Percentiles rank a stretch among this genome's conserved stretches.
Conservation (phyloP, 2,888 invertebrate genomes). For the Agrotis ipsilon region DNA sequence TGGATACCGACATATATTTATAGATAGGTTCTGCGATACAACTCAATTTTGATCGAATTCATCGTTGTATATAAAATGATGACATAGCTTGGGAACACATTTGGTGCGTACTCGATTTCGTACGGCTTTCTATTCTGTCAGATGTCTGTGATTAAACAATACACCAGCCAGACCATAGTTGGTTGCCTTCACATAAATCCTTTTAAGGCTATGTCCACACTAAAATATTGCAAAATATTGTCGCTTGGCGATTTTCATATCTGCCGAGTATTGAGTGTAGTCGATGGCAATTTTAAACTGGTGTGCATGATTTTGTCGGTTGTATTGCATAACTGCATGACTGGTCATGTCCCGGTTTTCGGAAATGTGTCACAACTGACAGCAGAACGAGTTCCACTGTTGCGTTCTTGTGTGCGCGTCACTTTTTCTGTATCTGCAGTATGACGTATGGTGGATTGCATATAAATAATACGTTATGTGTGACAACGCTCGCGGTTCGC, state of each 20-base stretch:
- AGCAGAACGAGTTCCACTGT: constrained; percentile 68
- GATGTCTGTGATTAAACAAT: constrained; percentile 42
- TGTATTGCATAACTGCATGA: constrained; percentile 68
- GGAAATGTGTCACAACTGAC: constrained; percentile 69
- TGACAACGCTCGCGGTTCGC: constrained; percentile 66
- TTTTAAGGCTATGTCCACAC: constrained; percentile 59
- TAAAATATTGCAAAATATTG: constrained; percentile 61
- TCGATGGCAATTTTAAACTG: constrained; percentile 65
- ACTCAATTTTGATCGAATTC: constrained; percentile 7
- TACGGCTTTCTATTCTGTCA: constrained; percentile 41
- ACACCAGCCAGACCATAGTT: constrained; percentile 35
- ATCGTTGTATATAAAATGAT: background rate
- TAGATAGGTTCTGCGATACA: background rate
- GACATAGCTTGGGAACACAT: background rate
- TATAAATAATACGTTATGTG: constrained; percentile 78
- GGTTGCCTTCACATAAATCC: constrained; percentile 59
- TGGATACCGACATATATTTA: background rate
- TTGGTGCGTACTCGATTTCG: constrained; percentile 22
- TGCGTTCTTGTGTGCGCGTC: constrained; percentile 69
- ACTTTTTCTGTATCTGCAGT: constrained; percentile 71
- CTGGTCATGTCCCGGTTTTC: constrained; percentile 67
- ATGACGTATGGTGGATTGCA: constrained; percentile 78
- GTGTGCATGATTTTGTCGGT: constrained; percentile 69
- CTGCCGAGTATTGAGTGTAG: constrained; percentile 51
- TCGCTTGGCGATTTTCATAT: constrained; percentile 53